Conservation (phyloP, 1,140 invertebrate genomes). For the Lepidurus packardi region DNA sequence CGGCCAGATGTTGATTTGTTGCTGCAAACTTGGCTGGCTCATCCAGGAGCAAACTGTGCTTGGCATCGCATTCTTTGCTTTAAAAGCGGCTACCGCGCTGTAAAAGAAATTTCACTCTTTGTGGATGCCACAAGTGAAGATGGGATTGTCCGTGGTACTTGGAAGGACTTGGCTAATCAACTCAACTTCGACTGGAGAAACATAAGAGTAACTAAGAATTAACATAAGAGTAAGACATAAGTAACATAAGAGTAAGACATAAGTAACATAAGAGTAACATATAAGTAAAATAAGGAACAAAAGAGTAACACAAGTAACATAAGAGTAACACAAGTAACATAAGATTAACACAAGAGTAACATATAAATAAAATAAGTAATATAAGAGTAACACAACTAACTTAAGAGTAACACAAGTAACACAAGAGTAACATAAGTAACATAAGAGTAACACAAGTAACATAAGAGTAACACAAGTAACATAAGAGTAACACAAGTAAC, state of each 20-base stretch:
- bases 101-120: background rate
- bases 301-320: background rate
- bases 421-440: too few species aligned
- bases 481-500: too few species aligned
- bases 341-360: too few species aligned
- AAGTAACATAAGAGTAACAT: too few species aligned
- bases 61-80: background rate
- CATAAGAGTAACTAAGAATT: background rate
- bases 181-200: background rate
- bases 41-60: background rate
- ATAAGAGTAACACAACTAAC: too few species aligned
- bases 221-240: too few species aligned
- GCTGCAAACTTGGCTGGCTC: background rate
- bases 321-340: background rate
- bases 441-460: too few species aligned
- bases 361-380: too few species aligned
- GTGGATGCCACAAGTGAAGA: background rate
- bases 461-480: background rate
- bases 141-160: background rate
- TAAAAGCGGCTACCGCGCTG: background rate
- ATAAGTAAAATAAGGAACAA: too few species aligned
- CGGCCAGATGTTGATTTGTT: background rate
- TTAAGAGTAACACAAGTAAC: background rate
- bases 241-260: background rate
- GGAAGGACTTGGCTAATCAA: constrained; percentile 2